These are phyloP conservation scores for Andrena bucephala DNA, from an alignment of 2,888 invertebrate species.

Conservation along the genomic window DNA sequence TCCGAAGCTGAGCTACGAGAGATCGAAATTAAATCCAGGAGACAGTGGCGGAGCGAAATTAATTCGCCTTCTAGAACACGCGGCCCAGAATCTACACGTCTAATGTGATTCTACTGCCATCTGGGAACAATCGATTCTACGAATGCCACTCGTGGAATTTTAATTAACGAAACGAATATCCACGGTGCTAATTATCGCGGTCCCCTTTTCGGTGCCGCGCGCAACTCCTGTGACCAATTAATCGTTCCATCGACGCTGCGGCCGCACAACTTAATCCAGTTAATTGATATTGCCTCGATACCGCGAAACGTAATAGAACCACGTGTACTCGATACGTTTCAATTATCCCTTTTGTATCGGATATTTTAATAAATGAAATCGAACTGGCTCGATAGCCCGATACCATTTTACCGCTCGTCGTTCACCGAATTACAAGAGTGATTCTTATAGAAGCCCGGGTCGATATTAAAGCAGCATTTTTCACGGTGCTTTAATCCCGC, in stretches of 20 bases:
- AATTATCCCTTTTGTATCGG: neutral
- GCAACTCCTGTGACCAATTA: conserved; percentile 45
- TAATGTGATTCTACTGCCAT: conserved; percentile 10
- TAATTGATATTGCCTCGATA: conserved; percentile 33
- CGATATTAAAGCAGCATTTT: neutral
- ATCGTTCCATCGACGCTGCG: conserved; percentile 42
- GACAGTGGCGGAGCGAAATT: conserved; percentile 25
- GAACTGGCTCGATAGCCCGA: neutral
- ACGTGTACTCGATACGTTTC: conserved; percentile 2
- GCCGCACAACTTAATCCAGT: conserved; percentile 3
- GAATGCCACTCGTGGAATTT: conserved; percentile 48
- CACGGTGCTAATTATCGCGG: conserved; percentile 53
- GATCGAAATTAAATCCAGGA: conserved; percentile 41
- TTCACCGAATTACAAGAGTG: too few species aligned
- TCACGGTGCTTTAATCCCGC: conserved; percentile 5
- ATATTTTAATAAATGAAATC: conserved; percentile 17
- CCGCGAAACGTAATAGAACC: conserved; percentile 8
- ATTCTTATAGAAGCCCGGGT: too few species aligned
- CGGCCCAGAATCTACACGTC: conserved; percentile 8
- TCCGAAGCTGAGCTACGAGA: conserved; percentile 28
- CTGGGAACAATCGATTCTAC: conserved; percentile 38
- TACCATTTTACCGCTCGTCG: neutral
- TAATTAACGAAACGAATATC: conserved; percentile 60
- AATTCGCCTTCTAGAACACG: conserved; percentile 7
- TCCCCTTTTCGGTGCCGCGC: conserved; percentile 32